Percentiles rank a stretch among this genome's conserved stretches.
phyloP scores from a whole-genome alignment of 2,888 invertebrate genomes.

The Caradrina kadenii region DNA sequence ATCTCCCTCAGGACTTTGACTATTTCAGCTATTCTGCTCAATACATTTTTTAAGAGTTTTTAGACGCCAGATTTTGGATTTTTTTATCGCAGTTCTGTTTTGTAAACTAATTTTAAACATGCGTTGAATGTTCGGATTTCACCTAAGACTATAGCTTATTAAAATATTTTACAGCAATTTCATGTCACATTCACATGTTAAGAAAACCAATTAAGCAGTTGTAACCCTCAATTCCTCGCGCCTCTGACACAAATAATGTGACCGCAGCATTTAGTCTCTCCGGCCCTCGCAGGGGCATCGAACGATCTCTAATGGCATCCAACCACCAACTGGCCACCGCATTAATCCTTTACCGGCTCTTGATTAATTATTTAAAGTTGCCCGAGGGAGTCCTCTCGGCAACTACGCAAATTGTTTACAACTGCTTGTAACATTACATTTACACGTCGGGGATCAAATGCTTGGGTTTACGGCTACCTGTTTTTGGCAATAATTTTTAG shows the following conservation, averaged over 20 bases:
- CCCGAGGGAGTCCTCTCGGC: conserved; percentile 74
- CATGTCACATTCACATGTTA: conserved; percentile 61
- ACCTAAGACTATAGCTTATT: conserved; percentile 26
- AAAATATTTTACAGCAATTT: conserved; percentile 45
- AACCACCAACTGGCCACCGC: conserved; percentile 89
- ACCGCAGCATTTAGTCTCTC: conserved; percentile 84
- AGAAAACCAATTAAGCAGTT: conserved; percentile 69
- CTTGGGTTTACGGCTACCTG: conserved; percentile 45
- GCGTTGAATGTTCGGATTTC: background rate
- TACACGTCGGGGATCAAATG: conserved; percentile 52
- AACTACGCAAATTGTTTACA: conserved; percentile 83
- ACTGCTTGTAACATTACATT: conserved; percentile 70
- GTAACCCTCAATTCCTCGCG: conserved; percentile 70
- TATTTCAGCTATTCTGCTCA: background rate
- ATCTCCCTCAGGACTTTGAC: background rate
- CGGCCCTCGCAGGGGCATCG: conserved; percentile 78
- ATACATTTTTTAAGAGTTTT: too few species aligned
- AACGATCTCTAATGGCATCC: conserved; percentile 88
- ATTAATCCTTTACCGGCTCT: conserved; percentile 89
- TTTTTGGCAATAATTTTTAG: conserved; percentile 14
- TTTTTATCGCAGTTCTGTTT: background rate
- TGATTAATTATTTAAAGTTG: conserved; percentile 90
- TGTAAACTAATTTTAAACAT: background rate
- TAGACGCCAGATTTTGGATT: background rate
- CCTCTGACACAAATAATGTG: conserved; percentile 81